Evolutionary conservation across 35 echinoderm and acorn worm species (phyloP).

Genomic region (Strongylocentrotus purpuratus): DNA sequence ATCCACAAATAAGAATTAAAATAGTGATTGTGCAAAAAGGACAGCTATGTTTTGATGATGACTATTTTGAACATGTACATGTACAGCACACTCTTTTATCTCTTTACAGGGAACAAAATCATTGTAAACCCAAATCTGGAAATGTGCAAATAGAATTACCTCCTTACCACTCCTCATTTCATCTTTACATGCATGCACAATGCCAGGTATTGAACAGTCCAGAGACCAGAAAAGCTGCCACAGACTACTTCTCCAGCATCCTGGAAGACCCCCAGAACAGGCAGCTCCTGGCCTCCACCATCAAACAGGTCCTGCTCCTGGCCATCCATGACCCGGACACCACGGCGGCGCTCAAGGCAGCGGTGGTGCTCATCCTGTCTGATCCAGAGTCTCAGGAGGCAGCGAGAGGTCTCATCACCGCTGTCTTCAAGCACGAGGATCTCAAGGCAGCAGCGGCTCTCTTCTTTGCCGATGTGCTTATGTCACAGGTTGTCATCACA

Average conservation of each 20-base stretch:
- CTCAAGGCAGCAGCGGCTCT: conserved; percentile 51
- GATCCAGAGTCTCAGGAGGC: conserved; percentile 62
- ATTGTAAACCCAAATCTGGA: no score
- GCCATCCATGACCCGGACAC: conserved; percentile 77
- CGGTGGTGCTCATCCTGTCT: conserved; percentile 60
- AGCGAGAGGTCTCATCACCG: conserved; percentile 55
- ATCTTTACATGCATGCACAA: background rate
- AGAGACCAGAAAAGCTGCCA: conserved; percentile 21
- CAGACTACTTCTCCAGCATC: conserved; percentile 9
- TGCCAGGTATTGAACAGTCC: conserved; percentile 42
- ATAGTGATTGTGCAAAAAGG: no score
- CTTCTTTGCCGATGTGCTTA: conserved; percentile 80
- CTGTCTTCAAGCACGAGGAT: conserved; percentile 70
- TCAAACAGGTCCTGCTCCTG: conserved; percentile 64
- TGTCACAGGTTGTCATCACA: conserved; percentile 65
- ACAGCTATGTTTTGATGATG: no score
- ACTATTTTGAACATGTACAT: no score
- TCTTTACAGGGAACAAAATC: no score
- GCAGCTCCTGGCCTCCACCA: conserved; percentile 44
- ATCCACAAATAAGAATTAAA: no score
- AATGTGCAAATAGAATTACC: no score
- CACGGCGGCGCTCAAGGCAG: conserved; percentile 52
- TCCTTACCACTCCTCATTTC: background rate
- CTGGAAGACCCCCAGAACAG: conserved; percentile 36
- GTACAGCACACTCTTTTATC: no score